Evolutionary conservation across 2,888 invertebrate genomes (phyloP).

Genomic region (Acanthosoma haemorrhoidale): DNA sequence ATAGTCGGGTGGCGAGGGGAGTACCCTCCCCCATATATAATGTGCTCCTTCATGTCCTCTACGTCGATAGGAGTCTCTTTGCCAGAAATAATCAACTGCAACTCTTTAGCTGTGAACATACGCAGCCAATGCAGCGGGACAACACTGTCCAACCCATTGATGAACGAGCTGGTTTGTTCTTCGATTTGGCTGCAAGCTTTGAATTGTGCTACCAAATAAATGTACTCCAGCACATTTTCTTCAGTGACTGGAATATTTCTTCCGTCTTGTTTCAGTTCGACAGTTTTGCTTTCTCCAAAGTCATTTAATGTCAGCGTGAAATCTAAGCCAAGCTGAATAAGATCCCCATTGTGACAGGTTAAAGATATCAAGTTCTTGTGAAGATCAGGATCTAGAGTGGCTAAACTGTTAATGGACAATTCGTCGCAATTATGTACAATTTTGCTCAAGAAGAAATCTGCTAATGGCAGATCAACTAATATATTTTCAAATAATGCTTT

Average conservation of each 20-base stretch:
- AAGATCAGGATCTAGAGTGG: slow-evolving; percentile 86
- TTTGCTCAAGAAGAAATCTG: slow-evolving; percentile 91
- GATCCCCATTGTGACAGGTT: slow-evolving; percentile 78
- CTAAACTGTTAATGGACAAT: slow-evolving; percentile 85
- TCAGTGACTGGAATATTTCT: slow-evolving; percentile 84
- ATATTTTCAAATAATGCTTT: slow-evolving; percentile 95
- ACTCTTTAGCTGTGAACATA: slow-evolving; percentile 89
- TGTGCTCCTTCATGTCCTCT: slow-evolving; percentile 76
- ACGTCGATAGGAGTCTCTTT: slow-evolving; percentile 91
- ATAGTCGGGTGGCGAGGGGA: slow-evolving; percentile 77
- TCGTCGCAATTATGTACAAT: slow-evolving; percentile 70
- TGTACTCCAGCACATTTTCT: slow-evolving; percentile 91
- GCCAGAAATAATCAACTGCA: slow-evolving; percentile 93
- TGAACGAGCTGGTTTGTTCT: slow-evolving; percentile 61
- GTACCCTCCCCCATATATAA: slow-evolving; percentile 86
- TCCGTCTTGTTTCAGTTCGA: slow-evolving; percentile 88
- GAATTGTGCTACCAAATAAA: slow-evolving; percentile 92
- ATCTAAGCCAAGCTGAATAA: slow-evolving; percentile 82
- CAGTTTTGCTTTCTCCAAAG: slow-evolving; percentile 79
- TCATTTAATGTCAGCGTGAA: slow-evolving; percentile 88
- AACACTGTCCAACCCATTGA: slow-evolving; percentile 70
- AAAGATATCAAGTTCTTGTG: slow-evolving; percentile 85
- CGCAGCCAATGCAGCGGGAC: slow-evolving; percentile 88
- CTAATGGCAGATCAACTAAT: slow-evolving; percentile 88
- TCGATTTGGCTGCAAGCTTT: slow-evolving; percentile 87